A percentile compares a stretch with the other conserved stretches of the same genome.
phyloP scores from a whole-genome alignment of 2,888 invertebrate genomes.

The Rhingia rostrata region DNA sequence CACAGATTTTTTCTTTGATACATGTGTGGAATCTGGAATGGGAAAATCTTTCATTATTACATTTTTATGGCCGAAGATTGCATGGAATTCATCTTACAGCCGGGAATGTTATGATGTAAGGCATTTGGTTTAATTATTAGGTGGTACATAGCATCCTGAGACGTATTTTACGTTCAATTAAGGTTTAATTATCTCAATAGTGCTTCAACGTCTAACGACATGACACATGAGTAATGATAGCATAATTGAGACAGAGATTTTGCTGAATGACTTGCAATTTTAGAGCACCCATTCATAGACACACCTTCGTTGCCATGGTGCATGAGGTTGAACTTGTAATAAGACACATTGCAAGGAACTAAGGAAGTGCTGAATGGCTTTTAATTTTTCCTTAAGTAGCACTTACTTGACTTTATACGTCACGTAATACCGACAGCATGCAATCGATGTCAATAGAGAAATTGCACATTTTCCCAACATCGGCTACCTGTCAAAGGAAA shows the following conservation, averaged over 20 bases:
- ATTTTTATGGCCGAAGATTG: slow-evolving; percentile 28
- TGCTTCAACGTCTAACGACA: neutral
- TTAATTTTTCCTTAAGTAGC: no score
- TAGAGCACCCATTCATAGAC: no score
- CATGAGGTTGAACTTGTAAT: no score
- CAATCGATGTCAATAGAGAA: no score
- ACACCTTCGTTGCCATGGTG: no score
- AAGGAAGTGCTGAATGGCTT: no score
- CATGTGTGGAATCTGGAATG: neutral
- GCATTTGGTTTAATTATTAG: slow-evolving; percentile 19
- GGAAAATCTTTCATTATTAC: slow-evolving; percentile 34
- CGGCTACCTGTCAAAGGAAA: neutral
- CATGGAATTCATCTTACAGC: slow-evolving; percentile 9
- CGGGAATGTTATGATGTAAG: slow-evolving; percentile 1
- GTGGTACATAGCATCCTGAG: neutral
- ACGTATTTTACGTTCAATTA: slow-evolving; percentile 34
- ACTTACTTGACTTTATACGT: no score
- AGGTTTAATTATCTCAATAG: neutral
- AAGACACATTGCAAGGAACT: no score
- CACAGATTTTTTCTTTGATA: neutral
- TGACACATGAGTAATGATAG: neutral
- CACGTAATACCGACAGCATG: no score
- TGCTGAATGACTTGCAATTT: no score
- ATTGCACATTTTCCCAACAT: no score
- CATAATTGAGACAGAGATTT: no score